Evolutionary conservation across 2,113 vertebrate genomes (phyloP).

Genomic region (Perognathus longimembris): DNA sequence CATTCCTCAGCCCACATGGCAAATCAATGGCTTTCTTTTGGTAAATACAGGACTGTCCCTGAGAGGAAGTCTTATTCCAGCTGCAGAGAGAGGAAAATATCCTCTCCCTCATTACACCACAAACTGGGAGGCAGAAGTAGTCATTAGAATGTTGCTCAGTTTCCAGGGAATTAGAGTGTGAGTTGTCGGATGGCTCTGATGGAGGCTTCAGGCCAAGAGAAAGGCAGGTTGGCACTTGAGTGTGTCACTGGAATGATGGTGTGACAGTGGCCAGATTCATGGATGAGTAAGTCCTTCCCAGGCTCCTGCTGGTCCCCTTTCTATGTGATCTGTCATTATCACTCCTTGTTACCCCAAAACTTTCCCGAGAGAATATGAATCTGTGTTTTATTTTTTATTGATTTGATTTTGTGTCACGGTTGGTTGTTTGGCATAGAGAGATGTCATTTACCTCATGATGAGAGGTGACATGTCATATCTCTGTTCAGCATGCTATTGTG

Average conservation of each 20-base stretch:
- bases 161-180: conserved; percentile 40
- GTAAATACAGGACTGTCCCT: conserved; percentile 50
- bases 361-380: neutral
- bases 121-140: conserved; percentile 42
- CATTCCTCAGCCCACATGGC: neutral
- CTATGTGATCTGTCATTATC: neutral
- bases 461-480: neutral
- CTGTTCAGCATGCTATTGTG: neutral
- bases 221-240: conserved; percentile 47
- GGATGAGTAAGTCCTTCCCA: conserved; percentile 36
- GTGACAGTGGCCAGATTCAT: conserved; percentile 61
- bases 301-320: neutral
- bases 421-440: neutral
- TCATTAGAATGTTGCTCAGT: conserved; percentile 55
- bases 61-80: conserved; percentile 53
- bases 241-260: conserved; percentile 43
- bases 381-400: neutral
- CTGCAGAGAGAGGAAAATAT: conserved; percentile 10
- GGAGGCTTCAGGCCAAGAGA: conserved; percentile 15
- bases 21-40: conserved; percentile 49
- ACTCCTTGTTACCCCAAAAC: neutral
- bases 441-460: neutral
- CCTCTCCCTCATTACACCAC: conserved; percentile 50
- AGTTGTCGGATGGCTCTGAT: neutral
- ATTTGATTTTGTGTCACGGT: neutral